Percentiles rank a stretch among this genome's conserved stretches.
phyloP scores from a whole-genome alignment of 92 coral and sea anemone genomes.

The Epizoanthus fatuus region DNA sequence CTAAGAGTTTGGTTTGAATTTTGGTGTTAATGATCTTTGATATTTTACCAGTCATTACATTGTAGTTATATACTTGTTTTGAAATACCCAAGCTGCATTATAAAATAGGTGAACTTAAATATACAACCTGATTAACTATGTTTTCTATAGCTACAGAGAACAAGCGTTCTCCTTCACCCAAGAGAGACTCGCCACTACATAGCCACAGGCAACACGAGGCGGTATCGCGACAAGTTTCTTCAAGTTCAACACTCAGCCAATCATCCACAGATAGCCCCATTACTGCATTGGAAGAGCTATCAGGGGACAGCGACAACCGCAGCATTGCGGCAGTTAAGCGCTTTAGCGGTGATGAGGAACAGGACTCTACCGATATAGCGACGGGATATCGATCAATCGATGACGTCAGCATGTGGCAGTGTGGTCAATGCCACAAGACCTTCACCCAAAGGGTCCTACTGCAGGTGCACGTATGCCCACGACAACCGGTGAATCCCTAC shows the following conservation, averaged over 20 bases:
- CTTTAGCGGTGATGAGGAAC: constrained; percentile 24
- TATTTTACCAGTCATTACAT: too few relatives aligned
- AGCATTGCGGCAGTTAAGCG: neutral
- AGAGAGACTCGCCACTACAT: neutral
- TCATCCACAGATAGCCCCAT: constrained; percentile 28
- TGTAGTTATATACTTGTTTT: too few relatives aligned
- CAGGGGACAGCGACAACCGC: neutral
- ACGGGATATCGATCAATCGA: constrained; percentile 28
- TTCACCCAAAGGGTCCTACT: constrained; percentile 84
- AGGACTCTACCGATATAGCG: constrained; percentile 4
- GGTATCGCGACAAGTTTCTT: constrained; percentile 34
- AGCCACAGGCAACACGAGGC: neutral
- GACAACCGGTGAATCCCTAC: constrained; percentile 84
- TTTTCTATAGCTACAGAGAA: constrained; percentile 2
- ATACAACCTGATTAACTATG: too few relatives aligned
- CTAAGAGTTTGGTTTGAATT: too few relatives aligned
- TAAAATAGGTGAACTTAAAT: too few relatives aligned
- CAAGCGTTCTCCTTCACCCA: neutral
- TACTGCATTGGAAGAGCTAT: neutral
- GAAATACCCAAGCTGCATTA: too few relatives aligned
- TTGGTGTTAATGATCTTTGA: too few relatives aligned
- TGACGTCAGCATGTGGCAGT: constrained; percentile 80
- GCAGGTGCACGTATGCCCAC: constrained; percentile 91
- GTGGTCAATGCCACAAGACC: constrained; percentile 87
- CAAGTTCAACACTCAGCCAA: constrained; percentile 22